These are phyloP conservation scores for Drosophila mayaguana DNA, from an alignment of 2,888 invertebrate species.

Conservation along the genomic window DNA sequence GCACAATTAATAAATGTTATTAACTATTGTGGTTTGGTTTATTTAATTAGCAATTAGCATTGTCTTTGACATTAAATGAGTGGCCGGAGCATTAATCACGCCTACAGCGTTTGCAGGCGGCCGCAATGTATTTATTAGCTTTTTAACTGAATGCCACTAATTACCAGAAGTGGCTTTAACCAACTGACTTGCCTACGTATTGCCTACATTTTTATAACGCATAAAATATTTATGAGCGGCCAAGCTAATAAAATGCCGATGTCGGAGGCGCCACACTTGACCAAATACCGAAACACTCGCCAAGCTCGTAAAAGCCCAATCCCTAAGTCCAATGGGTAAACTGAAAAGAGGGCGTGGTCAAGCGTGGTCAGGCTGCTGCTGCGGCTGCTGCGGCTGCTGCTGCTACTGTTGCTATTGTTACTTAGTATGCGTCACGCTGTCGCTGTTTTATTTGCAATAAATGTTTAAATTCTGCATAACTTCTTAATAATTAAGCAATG, in stretches of 20 bases:
- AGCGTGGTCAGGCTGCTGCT: neutral
- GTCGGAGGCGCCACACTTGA: constrained; percentile 33
- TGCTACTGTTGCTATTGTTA: neutral
- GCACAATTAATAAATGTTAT: constrained; percentile 19
- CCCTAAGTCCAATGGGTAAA: constrained; percentile 32
- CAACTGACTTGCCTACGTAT: constrained; percentile 14
- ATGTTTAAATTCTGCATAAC: constrained; percentile 78
- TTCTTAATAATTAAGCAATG: constrained; percentile 76
- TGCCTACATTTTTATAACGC: constrained; percentile 64
- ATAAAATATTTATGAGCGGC: constrained; percentile 74
- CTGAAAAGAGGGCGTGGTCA: constrained; percentile 23
- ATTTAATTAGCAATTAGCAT: constrained; percentile 58
- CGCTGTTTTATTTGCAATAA: constrained; percentile 67
- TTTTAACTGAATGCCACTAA: constrained; percentile 74
- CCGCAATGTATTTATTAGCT: constrained; percentile 65
- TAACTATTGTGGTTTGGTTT: constrained; percentile 7
- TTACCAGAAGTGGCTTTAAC: constrained; percentile 69
- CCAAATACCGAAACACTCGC: constrained; percentile 50
- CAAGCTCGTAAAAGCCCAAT: constrained; percentile 55
- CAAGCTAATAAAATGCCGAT: constrained; percentile 61
- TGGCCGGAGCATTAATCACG: constrained; percentile 56
- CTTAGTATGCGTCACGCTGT: constrained; percentile 69
- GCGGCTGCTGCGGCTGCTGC: neutral
- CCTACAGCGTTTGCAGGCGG: constrained; percentile 28
- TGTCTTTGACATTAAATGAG: constrained; percentile 44